Percentiles rank a stretch among this genome's conserved stretches.
Conservation (phyloP, 1,140 invertebrate genomes). For the Drosophila simulans region DNA sequence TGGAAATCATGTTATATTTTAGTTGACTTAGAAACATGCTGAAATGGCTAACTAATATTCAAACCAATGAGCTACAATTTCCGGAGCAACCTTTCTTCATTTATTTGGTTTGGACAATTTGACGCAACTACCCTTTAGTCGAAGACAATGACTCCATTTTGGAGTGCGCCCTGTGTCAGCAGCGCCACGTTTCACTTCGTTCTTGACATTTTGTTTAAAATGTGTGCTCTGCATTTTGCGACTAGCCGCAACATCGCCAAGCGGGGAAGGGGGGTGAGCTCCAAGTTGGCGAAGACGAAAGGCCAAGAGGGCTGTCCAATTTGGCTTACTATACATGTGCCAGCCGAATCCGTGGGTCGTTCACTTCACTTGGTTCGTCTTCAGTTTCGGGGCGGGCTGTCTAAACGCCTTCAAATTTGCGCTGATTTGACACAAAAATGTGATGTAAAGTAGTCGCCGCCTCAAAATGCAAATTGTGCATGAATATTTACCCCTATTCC, state of each 20-base stretch:
- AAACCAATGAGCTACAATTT: no score
- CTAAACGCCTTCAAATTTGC: constrained; percentile 64
- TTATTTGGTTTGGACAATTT: background rate
- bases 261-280: background rate
- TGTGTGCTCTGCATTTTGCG: constrained; percentile 64
- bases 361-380: constrained; percentile 8
- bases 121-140: constrained; percentile 4
- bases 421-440: constrained; percentile 80
- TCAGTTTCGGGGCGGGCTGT: constrained; percentile 19
- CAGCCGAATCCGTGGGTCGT: constrained; percentile 25
- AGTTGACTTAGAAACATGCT: no score
- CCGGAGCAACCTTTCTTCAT: background rate
- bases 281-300: background rate
- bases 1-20: no score
- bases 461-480: constrained; percentile 74
- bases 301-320: constrained; percentile 17
- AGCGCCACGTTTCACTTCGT: constrained; percentile 30
- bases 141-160: constrained; percentile 29
- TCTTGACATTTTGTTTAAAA: constrained; percentile 61
- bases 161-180: constrained; percentile 14
- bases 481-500: constrained; percentile 40
- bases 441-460: constrained; percentile 53
- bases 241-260: constrained; percentile 24
- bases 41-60: no score
- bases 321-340: constrained; percentile 9